Evolutionary conservation across 2,888 invertebrate genomes (phyloP), one percentile per base, ranked within the genome.

Genomic region (Brenthis ino): DNA sequence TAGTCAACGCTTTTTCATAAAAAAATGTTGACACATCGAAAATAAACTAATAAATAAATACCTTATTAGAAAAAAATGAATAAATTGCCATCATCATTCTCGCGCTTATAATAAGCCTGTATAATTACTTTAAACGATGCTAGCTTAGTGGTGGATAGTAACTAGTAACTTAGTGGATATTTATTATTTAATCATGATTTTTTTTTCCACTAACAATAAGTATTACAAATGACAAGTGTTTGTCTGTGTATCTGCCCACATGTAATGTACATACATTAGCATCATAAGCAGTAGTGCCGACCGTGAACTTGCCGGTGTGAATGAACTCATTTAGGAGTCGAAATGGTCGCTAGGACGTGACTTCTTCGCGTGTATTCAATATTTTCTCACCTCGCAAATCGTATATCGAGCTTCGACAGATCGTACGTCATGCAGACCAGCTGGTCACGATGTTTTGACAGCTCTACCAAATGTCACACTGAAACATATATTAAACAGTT

Each of bases 241-340:
- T 76, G 77, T 74, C 73, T 73, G 73, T 75, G 73, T 76, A 78
- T 78, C 77, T 75, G 77, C 73, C 78, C 78, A 82, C 83, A 82
- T 83, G 81, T 80, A 80, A 83, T 81, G 82, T 84, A 77, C 81
- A 83, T 84, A 82, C 75, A 86, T 86, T 85, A 85, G 79, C 84
- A 83, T 82, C 77, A 76, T 79, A 82, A 83, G 77, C 78, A 78
- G 79, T 63, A 78, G 79, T 63, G 72, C 70, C 81, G 87, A 79
- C 87, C 87, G 80, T 87, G 87, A 89, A 87, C 87, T 84, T 83
- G 71, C 70, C 64, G 75, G 85, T 85, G 88, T 88, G 86, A 91
- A 91, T 83, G 90, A 91, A 89, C 91, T 89, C 91, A 86, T 89
- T 91, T 89, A 87, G 83, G 83, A 87, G 85, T 88, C 87, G 80